A percentile compares a stretch with the other conserved stretches of the same genome.
These are phyloP conservation scores for Portevinia maculata DNA, from an alignment of 2,888 invertebrate species.

Conservation along the genomic window DNA sequence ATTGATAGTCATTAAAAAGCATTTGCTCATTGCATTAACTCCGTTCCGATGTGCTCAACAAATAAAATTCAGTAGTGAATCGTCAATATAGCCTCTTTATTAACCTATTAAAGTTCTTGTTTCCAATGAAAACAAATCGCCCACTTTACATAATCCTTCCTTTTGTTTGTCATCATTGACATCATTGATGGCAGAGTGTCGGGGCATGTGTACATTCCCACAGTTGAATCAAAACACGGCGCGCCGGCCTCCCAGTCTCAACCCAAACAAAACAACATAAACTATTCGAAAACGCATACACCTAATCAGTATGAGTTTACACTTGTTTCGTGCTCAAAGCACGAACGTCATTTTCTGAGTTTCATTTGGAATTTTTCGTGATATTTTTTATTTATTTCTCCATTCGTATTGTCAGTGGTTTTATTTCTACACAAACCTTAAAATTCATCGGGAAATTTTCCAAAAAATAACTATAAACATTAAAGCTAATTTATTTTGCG, in stretches of 20 bases:
- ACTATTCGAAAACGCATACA: constrained; percentile 16
- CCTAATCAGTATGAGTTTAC: constrained; percentile 53
- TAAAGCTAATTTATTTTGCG: too few relatives aligned
- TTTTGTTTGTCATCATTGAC: too few relatives aligned
- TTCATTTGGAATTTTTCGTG: constrained; percentile 34
- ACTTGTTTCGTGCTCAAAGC: constrained; percentile 54
- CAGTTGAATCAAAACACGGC: constrained; percentile 12
- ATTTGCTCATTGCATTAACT: constrained; percentile 13
- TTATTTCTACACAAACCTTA: too few relatives aligned
- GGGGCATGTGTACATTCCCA: neutral
- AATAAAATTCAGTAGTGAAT: neutral
- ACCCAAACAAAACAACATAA: neutral
- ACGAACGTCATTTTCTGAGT: constrained; percentile 41
- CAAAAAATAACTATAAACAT: too few relatives aligned
- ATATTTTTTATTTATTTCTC: neutral
- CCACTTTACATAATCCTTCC: constrained; percentile 1
- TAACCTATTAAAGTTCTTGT: constrained; percentile 39
- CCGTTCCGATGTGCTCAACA: constrained; percentile 4
- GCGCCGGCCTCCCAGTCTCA: neutral
- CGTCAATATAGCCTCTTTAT: constrained; percentile 32
- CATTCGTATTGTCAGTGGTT: neutral
- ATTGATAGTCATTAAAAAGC: constrained; percentile 36
- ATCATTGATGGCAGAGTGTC: neutral
- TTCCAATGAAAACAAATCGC: constrained; percentile 19
- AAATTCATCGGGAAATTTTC: too few relatives aligned